Evolutionary conservation across 2,797 vertebrate species (phyloP), one percentile per base, ranked within the genome.

Genomic region (Tympanoctomys barrerae): DNA sequence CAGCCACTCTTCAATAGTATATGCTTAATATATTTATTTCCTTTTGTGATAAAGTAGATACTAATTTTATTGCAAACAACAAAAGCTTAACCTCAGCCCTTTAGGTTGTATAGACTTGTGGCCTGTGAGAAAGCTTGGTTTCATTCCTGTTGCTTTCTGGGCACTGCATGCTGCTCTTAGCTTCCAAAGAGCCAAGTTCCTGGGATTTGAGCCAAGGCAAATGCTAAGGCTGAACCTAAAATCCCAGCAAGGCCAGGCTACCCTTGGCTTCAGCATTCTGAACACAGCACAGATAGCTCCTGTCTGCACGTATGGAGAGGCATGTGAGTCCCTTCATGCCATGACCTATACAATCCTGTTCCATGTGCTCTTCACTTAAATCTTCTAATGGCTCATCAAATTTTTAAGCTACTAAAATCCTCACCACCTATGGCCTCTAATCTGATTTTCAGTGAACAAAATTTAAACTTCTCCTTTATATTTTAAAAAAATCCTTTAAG

Each of bases 381-480:
- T 93, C 79, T 64, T 26, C 11, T 83, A 73, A 61, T 77, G 19
- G 2, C 68, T 11, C 49, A 28, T 61, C 19, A 61, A 6, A 89
- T 59, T 52, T 94, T 90, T 61, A 79, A 93, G 46, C 31, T 88
- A 46, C 46, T 39, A 75, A 90, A 93, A 94, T 59, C 21, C 26
- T 87, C 21, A 84, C 46, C 57, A 94, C 75, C 59, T 86, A 14
- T 87, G 79, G 14, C 4, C 12, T 88, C 66, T 90, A 84, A 36
- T 92, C 21, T 91, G 19, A 24, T 95, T 91, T 64, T 39, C 31
- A 81, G 16, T 36, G 39, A 95, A 70, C 21, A 79, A 16, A 86
- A 94, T 84, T 89, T 84, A 95, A 87, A 54, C 95, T 94, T 73
- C 49, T n/a, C 10, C 26, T 85, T 95, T 87, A 78, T 62, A 49